Percentiles rank a stretch among this genome's conserved stretches.
Conservation (phyloP, 2,113 vertebrate species). For the Rhodinocichla rosea region DNA sequence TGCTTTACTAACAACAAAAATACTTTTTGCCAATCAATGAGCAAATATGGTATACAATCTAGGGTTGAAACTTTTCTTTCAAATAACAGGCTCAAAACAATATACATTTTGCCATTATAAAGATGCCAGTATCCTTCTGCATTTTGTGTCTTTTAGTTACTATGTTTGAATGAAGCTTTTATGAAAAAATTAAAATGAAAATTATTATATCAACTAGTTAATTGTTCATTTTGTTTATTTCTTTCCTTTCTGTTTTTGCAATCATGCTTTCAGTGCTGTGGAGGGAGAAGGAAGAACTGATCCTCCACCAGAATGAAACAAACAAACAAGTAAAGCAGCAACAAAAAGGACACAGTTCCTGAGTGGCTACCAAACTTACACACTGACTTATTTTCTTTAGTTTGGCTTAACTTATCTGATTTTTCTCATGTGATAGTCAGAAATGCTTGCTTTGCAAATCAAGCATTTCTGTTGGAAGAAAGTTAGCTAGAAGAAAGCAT, state of each 20-base stretch:
- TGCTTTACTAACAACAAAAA: background rate
- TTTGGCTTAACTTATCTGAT: background rate
- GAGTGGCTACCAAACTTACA: background rate
- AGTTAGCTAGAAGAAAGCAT: background rate
- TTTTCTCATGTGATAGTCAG: background rate
- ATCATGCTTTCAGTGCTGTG: background rate
- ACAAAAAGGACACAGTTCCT: background rate
- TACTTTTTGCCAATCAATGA: background rate
- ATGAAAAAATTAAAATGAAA: background rate
- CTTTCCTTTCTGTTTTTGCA: background rate
- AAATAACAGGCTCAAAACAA: background rate
- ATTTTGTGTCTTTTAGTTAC: background rate
- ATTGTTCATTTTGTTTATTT: background rate
- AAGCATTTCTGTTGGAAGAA: background rate
- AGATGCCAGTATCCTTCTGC: background rate
- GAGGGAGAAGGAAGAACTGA: background rate
- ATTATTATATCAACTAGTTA: background rate
- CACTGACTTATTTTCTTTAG: background rate
- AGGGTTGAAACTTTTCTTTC: background rate
- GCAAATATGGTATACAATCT: background rate
- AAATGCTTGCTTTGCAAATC: background rate
- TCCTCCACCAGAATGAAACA: background rate
- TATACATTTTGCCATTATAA: background rate
- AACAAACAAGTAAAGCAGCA: background rate
- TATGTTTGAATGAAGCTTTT: background rate